Base-by-base conservation (phyloP, 2,888 invertebrate species). In the Drosophila longiperda region DNA sequence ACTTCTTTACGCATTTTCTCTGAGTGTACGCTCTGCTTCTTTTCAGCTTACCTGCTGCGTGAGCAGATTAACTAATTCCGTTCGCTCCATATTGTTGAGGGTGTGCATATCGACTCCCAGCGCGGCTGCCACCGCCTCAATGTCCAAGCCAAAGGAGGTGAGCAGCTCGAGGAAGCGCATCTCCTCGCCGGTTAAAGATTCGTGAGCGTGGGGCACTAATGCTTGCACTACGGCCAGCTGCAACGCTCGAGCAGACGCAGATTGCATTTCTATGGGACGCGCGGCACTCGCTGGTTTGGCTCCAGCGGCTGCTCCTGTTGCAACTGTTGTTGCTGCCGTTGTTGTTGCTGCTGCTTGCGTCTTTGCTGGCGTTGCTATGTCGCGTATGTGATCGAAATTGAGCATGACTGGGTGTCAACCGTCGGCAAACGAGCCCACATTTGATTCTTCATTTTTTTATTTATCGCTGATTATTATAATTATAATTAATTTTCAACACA, bases 221-320 rank as follows among this genome's bases (percentile, higher is more conserved):
- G 96, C 92, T 98, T 98, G 92, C 98, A 98, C 92, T 98, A 98
- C 15, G 98, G 98, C 98, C 98, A 98, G 77, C 97, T 96, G 93
- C 98, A 98, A 40, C 96, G 95, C 92, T 98, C 98, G 65, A 98
- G 94, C 70, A 97, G 94, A 57, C 97, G 95, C 93, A 96, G 94
- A 88, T 95, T 91, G 93, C 97, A 93, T 62, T 91, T 91, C 72
- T 91, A 91, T 1, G 92, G 92, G 29, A 91, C 91, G 1, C 91
- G 81, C 0, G 92, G 89, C 8, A 91, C 75, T 1, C 91, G 89
- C 29, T 78, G 84, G 1, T 81, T 70, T 34, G 69, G 62, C 74
- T 83, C 82, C 7, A 55, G 57, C 1, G 71, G 33, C 0, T 87
- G 90, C 40, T 92, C 87, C 29, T 89, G 80, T 11, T 90, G 90